phyloP scores from a whole-genome alignment of 2,797 vertebrate genomes.

The Fistularia tabacaria region DNA sequence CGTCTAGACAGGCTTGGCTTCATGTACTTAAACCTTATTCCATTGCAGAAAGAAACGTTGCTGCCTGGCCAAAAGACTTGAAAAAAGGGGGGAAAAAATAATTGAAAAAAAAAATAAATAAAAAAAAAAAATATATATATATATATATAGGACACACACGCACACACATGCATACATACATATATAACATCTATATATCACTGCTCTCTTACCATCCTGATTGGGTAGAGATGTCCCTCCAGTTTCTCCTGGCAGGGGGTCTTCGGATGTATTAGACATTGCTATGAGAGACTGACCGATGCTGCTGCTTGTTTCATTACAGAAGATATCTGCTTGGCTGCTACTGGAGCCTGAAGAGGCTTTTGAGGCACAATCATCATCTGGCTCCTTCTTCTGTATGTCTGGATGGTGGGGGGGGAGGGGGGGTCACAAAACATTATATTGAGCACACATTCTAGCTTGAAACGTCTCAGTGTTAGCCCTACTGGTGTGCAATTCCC shows the following conservation, averaged over 20 bases:
- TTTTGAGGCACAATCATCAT: constrained; percentile 88
- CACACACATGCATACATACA: too few relatives aligned
- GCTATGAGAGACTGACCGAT: constrained; percentile 85
- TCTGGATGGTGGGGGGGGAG: constrained; percentile 68
- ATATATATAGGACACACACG: too few relatives aligned
- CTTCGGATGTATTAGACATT: constrained; percentile 79
- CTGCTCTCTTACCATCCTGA: constrained; percentile 84
- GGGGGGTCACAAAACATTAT: constrained; percentile 6
- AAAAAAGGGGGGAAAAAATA: too few relatives aligned
- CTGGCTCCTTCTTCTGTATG: constrained; percentile 94
- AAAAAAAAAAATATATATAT: too few relatives aligned
- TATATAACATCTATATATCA: background rate
- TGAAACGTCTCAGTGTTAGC: too few relatives aligned
- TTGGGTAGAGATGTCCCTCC: constrained; percentile 81
- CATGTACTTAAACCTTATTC: too few relatives aligned
- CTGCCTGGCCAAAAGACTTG: too few relatives aligned
- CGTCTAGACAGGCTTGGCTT: too few relatives aligned
- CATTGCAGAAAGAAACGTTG: too few relatives aligned
- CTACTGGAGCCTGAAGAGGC: constrained; percentile 84
- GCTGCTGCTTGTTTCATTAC: constrained; percentile 88
- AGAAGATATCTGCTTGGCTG: constrained; percentile 92
- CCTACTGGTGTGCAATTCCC: too few relatives aligned
- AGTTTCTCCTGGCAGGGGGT: constrained; percentile 82
- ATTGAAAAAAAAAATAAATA: too few relatives aligned
- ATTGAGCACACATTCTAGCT: background rate